These are phyloP conservation scores for Malurus cyaneus DNA, from an alignment of 2,113 vertebrate genomes.

Conservation along the genomic window DNA sequence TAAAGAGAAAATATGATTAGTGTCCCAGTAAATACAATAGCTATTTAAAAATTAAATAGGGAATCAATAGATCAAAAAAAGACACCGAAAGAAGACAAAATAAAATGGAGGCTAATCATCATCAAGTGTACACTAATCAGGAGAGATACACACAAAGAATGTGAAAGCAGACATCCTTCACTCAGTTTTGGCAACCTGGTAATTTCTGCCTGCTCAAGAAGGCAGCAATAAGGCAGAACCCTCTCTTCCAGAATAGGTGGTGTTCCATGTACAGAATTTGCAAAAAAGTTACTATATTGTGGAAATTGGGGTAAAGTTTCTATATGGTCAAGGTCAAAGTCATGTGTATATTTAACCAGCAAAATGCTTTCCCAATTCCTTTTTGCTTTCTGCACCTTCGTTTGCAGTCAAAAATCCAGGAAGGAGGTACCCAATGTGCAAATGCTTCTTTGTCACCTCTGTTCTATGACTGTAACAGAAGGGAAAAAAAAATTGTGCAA, in stretches of 20 bases:
- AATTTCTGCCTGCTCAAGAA: neutral
- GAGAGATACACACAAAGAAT: neutral
- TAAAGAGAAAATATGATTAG: neutral
- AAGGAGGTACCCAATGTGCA: rapidly evolving
- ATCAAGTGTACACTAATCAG: neutral
- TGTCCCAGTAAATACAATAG: neutral
- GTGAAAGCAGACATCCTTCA: neutral
- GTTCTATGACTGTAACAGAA: neutral
- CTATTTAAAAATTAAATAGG: neutral
- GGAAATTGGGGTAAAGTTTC: neutral
- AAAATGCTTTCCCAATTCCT: neutral
- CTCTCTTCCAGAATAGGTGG: neutral
- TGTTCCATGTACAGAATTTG: neutral
- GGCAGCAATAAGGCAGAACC: neutral
- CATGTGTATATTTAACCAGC: neutral
- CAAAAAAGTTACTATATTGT: neutral
- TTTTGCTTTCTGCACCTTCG: neutral
- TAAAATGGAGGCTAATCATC: neutral
- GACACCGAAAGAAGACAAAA: neutral
- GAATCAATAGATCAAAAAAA: neutral
- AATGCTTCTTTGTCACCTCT: neutral
- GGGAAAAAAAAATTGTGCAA: neutral
- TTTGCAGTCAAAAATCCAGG: neutral
- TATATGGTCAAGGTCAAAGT: neutral
- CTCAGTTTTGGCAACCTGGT: neutral